A percentile compares a stretch with the other conserved stretches of the same genome.
Evolutionary conservation across 2,797 vertebrate genomes (phyloP).

Genomic region (Lepidocolaptes lacrymiger): DNA sequence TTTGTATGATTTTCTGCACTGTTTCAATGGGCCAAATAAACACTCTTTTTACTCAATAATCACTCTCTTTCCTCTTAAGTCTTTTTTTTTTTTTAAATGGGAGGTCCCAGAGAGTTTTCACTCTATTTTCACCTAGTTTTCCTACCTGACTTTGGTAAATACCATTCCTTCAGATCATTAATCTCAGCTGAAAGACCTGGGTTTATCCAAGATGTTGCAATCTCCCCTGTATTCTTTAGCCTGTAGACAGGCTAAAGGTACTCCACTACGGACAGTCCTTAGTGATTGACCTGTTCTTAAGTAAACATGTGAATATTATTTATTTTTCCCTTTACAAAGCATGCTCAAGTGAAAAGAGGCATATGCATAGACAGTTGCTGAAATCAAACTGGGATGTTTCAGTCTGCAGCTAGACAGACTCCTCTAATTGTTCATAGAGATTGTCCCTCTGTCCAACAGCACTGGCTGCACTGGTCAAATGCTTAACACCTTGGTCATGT

Average conservation of each 20-base stretch:
- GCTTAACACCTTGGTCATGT: not conserved
- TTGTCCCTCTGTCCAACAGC: not conserved
- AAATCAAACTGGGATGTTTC: not conserved
- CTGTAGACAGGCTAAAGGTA: conserved; percentile 29
- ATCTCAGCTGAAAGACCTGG: not conserved
- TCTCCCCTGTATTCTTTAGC: not conserved
- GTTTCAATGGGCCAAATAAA: not conserved
- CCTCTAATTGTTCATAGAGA: not conserved
- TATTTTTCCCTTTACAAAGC: not conserved
- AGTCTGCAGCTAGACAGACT: not conserved
- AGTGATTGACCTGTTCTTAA: not conserved
- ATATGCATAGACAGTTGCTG: not conserved
- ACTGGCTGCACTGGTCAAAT: not conserved
- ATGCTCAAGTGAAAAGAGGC: not conserved
- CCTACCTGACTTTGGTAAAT: not conserved
- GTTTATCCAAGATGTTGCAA: conserved; percentile 41
- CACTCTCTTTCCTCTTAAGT: not conserved
- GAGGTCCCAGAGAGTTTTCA: not conserved
- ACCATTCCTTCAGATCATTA: not conserved
- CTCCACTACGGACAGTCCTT: not conserved
- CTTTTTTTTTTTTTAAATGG: not conserved
- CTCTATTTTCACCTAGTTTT: not conserved
- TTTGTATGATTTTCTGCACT: not conserved
- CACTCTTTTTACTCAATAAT: not conserved
- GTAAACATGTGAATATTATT: not conserved